phyloP scores from a whole-genome alignment of 1,140 invertebrate genomes.

The Portunus trituberculatus region DNA sequence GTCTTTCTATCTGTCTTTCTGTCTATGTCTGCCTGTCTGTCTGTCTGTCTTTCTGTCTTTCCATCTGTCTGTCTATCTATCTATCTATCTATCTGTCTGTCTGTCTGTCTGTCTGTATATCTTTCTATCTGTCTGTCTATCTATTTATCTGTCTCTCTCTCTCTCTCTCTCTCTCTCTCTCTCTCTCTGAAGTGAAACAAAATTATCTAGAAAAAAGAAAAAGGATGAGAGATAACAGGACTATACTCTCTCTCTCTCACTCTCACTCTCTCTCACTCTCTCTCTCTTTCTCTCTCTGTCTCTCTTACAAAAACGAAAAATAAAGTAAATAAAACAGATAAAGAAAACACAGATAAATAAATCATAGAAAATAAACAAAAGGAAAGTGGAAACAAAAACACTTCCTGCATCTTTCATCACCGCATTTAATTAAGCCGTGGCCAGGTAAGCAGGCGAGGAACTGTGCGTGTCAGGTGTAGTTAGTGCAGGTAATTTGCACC shows the following conservation, averaged over 20 bases:
- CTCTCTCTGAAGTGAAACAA: neutral
- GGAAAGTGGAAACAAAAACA: no score
- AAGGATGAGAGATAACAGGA: no score
- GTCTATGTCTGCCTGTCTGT: neutral
- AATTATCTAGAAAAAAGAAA: no score
- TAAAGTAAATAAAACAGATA: no score
- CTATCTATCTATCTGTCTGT: neutral
- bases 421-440: no score
- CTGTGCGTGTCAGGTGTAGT: no score
- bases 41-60: neutral
- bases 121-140: neutral
- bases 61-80: neutral
- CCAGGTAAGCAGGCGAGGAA: no score
- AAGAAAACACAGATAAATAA: no score
- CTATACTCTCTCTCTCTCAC: slow-evolving; percentile 2
- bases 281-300: slow-evolving; percentile 21
- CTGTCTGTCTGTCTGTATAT: neutral
- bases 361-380: no score
- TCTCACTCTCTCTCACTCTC: neutral
- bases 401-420: no score
- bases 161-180: slow-evolving; percentile 32
- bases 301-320: neutral
- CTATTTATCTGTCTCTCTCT: neutral
- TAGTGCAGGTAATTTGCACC: no score
- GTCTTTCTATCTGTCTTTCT: neutral